Percentiles rank a stretch among this genome's conserved stretches.
Evolutionary conservation across 2,888 invertebrate genomes (phyloP).

Genomic region (Dolomedes plantarius): DNA sequence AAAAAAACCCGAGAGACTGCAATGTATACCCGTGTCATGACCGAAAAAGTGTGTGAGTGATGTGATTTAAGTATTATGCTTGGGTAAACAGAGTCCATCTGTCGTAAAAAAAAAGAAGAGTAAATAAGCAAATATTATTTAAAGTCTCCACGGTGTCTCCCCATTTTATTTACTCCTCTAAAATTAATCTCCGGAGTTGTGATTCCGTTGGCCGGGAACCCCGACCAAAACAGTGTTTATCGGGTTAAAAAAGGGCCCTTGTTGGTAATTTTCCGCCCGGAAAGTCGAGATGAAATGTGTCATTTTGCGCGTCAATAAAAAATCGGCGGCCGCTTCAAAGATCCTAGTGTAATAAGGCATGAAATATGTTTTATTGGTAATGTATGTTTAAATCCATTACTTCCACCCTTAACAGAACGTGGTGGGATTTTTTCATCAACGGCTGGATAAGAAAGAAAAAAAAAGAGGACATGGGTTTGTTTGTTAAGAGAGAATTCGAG

Average conservation of each 20-base stretch:
- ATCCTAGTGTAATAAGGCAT: conserved; percentile 41
- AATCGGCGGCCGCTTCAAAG: conserved; percentile 50
- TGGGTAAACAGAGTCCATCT: conserved; percentile 28
- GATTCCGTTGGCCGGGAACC: conserved; percentile 28
- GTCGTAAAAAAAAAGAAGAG: not conserved
- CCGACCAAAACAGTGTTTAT: conserved; percentile 49
- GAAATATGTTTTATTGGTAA: conserved; percentile 61
- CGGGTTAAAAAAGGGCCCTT: conserved; percentile 15
- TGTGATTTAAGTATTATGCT: conserved; percentile 57
- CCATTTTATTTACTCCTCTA: not conserved
- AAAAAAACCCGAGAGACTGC: too few species aligned
- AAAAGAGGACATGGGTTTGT: not conserved
- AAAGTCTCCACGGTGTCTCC: not conserved
- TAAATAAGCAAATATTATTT: not conserved
- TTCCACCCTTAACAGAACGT: conserved; percentile 14
- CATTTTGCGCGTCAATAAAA: conserved; percentile 46
- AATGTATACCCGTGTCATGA: too few species aligned
- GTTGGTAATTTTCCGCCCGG: conserved; percentile 37
- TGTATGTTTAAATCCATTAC: conserved; percentile 65
- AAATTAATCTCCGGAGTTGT: conserved; percentile 24
- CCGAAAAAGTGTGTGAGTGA: too few species aligned
- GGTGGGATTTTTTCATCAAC: not conserved
- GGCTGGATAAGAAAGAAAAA: not conserved
- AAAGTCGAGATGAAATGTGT: conserved; percentile 47
- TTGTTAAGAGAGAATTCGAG: not conserved